Base-by-base conservation (phyloP, 2,797 vertebrate species). In the Syngnathus acus region DNA sequence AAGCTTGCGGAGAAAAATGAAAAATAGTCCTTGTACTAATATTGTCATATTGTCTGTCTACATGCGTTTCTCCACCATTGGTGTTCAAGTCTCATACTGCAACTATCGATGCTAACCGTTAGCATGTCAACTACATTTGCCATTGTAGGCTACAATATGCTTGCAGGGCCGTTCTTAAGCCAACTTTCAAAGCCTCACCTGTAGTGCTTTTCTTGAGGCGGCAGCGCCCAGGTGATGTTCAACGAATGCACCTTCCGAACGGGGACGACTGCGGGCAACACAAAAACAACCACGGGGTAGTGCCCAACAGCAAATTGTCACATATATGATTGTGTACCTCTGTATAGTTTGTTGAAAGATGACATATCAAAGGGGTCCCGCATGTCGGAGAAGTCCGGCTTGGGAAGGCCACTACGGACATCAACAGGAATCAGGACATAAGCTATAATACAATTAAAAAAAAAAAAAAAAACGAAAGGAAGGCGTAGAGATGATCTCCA, bases 191-290 rank as follows among this genome's bases (percentile, higher is more conserved):
- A 32, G 26, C 2, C 78, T 87, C 75, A 98, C 96, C 93, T 95
- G 89, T 98, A 98, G 86, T 94, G 78, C 62, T 92, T 88, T 66
- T 95, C 94, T 77, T 98, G 96, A 68, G 95, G 94, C 1, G 95
- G 94, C 72, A 99, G 93, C 3, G 94, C 93, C 95, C 97, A 99
- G 14, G 94, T 97, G 85, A 98, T 94, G 64, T 91, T 96, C 87
- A 99, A 58, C 59, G 94, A 93, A 67, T 98, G 95, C 69, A 95
- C 93, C 63, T 98, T 98, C 79, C 93, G 88, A 60, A 98, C 91
- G 57, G 97, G 96, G 82, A 98, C 89, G 68, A 98, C 96, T 98
- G 68, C 58, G 69, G 65, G 74, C 42, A 14, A 64, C 59, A 73
- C 11, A 50, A 65, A 65, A 40, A 53, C 17, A 50, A 51, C 23